Conservation (phyloP, 2,888 invertebrate species). For the Ferrisia virgata region DNA sequence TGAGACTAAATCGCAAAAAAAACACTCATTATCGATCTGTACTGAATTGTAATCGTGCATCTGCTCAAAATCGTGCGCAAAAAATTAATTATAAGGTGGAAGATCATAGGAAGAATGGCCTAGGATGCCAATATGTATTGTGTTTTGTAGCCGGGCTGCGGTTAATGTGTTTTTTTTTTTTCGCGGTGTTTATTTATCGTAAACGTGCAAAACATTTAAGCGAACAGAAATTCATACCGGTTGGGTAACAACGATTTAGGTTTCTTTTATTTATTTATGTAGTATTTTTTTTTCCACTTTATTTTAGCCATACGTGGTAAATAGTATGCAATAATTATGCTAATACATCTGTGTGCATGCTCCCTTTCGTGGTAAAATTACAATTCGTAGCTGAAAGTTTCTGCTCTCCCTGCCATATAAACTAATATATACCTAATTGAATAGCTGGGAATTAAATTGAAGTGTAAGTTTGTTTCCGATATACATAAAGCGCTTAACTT, state of each 20-base stretch:
- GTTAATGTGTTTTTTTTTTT: neutral
- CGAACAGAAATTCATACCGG: neutral
- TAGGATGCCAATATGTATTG: neutral
- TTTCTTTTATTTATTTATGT: neutral
- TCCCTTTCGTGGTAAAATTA: slow-evolving; percentile 13
- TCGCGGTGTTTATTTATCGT: neutral
- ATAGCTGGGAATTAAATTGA: slow-evolving; percentile 44
- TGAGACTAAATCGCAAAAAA: too few relatives aligned
- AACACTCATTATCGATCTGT: too few relatives aligned
- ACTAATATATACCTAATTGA: slow-evolving; percentile 40
- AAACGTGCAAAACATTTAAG: neutral
- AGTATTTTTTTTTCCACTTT: neutral
- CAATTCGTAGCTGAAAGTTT: slow-evolving; percentile 16
- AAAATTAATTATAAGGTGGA: neutral
- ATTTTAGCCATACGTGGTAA: neutral
- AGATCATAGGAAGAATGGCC: neutral
- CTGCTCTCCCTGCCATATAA: slow-evolving; percentile 4
- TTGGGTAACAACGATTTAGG: neutral
- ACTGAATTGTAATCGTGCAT: neutral
- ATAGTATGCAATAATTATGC: slow-evolving; percentile 39
- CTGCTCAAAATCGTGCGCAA: too few relatives aligned
- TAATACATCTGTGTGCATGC: slow-evolving; percentile 29
- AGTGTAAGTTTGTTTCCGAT: slow-evolving; percentile 45
- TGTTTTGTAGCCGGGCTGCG: neutral
- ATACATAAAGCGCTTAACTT: slow-evolving; percentile 43